Percentiles rank a stretch among this genome's conserved stretches.
These are phyloP conservation scores for Sebastes diploproa DNA, from an alignment of 2,797 vertebrate genomes.

Conservation along the genomic window DNA sequence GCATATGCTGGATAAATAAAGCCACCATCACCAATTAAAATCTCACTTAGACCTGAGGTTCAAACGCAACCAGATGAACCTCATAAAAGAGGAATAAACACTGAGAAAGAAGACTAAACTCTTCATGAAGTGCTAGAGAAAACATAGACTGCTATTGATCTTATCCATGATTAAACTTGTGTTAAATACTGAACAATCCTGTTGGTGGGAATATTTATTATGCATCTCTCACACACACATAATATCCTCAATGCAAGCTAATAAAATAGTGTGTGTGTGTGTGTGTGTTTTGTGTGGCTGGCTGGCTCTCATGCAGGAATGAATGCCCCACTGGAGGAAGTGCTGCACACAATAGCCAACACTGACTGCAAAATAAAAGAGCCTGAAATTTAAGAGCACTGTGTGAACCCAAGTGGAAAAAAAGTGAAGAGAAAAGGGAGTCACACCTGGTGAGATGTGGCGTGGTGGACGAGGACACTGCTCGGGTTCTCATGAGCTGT, in stretches of 20 bases:
- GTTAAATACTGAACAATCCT: neutral
- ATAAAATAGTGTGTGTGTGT: conserved; percentile 15
- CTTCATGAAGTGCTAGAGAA: neutral
- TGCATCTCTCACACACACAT: conserved; percentile 2
- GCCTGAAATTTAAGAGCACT: conserved; percentile 81
- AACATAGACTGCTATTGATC: neutral
- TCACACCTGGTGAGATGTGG: conserved; percentile 81
- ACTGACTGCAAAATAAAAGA: conserved; percentile 66
- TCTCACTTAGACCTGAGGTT: neutral
- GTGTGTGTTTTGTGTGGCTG: neutral
- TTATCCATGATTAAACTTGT: neutral
- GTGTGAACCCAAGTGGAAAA: conserved; percentile 79
- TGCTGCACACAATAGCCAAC: conserved; percentile 70
- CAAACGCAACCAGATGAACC: neutral
- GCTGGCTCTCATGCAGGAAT: conserved; percentile 37
- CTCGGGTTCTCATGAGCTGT: conserved; percentile 68
- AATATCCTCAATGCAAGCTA: neutral
- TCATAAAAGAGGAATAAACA: neutral
- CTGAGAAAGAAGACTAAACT: neutral
- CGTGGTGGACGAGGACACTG: conserved; percentile 46
- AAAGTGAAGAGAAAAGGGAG: conserved; percentile 66
- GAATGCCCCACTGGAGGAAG: conserved; percentile 60
- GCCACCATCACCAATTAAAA: conserved; percentile 16
- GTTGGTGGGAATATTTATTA: conserved; percentile 2
- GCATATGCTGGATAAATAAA: conserved; percentile 25